Conservation (phyloP, 2,113 vertebrate species). For the Chamaetylas fuelleborni region DNA sequence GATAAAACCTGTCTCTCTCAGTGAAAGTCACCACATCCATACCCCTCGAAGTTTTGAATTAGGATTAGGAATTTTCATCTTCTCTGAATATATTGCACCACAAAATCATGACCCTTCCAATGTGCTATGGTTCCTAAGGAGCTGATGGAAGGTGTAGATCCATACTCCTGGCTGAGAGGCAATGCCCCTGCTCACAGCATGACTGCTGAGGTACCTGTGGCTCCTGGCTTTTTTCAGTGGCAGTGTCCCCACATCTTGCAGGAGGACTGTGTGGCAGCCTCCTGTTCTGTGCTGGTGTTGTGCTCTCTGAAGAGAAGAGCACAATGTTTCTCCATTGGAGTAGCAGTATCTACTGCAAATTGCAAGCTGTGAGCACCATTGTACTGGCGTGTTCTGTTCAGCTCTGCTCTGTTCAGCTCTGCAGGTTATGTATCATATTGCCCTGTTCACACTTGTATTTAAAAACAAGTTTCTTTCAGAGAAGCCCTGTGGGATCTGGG, state of each 20-base stretch:
- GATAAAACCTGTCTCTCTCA: neutral
- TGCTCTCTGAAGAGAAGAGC: neutral
- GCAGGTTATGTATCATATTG: neutral
- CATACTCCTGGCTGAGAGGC: neutral
- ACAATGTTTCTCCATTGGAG: neutral
- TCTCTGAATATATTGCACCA: neutral
- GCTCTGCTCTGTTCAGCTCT: neutral
- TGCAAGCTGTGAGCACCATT: neutral
- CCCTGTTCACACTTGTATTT: neutral
- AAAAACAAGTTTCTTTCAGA: neutral
- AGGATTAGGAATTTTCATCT: neutral
- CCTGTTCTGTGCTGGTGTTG: neutral
- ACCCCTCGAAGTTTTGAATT: neutral
- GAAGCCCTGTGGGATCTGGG: neutral
- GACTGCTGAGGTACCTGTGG: rapidly evolving
- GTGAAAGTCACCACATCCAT: neutral
- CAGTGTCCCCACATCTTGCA: neutral
- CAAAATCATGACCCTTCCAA: neutral
- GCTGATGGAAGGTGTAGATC: neutral
- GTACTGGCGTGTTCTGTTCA: neutral
- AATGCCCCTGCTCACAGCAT: neutral
- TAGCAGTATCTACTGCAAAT: neutral
- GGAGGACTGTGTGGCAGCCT: neutral
- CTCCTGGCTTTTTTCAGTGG: neutral
- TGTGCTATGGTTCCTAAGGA: neutral